Base-by-base conservation (phyloP, 2,797 vertebrate genomes). In the Garrulus glandarius region DNA sequence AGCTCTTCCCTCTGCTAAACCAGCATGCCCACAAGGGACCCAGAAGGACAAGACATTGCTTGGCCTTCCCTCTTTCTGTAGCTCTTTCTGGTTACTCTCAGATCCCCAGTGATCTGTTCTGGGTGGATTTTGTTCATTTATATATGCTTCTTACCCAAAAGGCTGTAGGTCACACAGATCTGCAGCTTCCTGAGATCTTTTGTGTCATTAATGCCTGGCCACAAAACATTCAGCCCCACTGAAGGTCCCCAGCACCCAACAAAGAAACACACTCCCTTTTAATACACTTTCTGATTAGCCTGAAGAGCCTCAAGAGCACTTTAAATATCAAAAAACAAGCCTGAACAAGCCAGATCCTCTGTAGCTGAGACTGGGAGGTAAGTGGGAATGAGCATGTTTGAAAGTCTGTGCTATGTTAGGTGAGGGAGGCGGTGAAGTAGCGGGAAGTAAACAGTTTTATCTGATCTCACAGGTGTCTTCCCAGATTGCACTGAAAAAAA, bases 371-470 rank as follows among this genome's bases (percentile, higher is more conserved):
- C 36, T 56, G 65, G 64, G 81, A 77, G 49, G 41, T 63, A 76
- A 56, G 59, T 39, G 61, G 55, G 41, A 15, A 65, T 17, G 43
- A 74, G n/a, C 21, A 55, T 6, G 41, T 77, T 24, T n/a, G 60
- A 79, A 82, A 86, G 52, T 74, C 52, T 72, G 44, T 55, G 46
- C 84, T 79, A 13, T 60, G 67, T 72, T 85, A 91, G 75, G 86
- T 68, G 74, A 93, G 68, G 77, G 74, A 95, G 81, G 77, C 78
- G 92, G 61, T 75, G 65, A 86, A 56, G 84, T 11, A 79, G 17
- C 69, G 93, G 92, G 96, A 97, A 96, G 77, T 68, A 59, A 85
- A 91, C 67, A 44, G 19, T 61, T 89, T 84, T 78, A 96, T 96
- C 93, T 84, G 82, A 95, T 77, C 68, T 83, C 50, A 72, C 87